phyloP scores from a whole-genome alignment of 2,888 invertebrate species.

The Acanthosepion esculentum region DNA sequence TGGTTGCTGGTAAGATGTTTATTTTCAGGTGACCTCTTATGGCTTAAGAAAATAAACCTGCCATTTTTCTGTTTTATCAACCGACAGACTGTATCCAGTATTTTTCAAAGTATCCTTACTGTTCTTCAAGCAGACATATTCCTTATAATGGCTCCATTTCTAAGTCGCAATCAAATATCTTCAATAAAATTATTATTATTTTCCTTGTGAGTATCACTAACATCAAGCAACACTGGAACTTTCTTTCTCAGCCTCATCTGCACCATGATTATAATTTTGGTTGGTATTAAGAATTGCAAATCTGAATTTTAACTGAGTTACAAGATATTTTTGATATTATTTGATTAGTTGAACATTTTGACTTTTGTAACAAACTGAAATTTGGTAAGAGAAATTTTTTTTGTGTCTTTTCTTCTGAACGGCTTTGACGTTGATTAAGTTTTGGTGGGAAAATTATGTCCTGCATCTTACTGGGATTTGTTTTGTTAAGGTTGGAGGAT shows the following conservation, averaged over 20 bases:
- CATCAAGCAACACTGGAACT: background rate
- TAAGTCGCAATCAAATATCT: background rate
- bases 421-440: background rate
- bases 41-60: too few species aligned
- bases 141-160: too few species aligned
- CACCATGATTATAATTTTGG: background rate
- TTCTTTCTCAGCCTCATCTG: background rate
- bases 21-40: too few species aligned
- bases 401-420: background rate
- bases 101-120: too few species aligned
- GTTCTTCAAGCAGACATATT: too few species aligned
- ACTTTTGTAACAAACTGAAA: background rate
- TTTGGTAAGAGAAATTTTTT: background rate
- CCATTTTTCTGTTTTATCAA: too few species aligned
- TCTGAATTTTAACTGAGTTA: background rate
- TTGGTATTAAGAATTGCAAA: background rate
- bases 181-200: background rate
- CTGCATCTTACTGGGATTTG: background rate
- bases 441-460: background rate
- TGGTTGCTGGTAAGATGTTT: too few species aligned
- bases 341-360: slow-evolving; percentile 7
- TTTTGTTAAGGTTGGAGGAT: background rate
- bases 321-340: background rate
- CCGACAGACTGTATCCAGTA: too few species aligned
- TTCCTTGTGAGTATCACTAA: background rate